Evolutionary conservation across 2,888 invertebrate species (phyloP).

Genomic region (Bhutanitis thaidina): DNA sequence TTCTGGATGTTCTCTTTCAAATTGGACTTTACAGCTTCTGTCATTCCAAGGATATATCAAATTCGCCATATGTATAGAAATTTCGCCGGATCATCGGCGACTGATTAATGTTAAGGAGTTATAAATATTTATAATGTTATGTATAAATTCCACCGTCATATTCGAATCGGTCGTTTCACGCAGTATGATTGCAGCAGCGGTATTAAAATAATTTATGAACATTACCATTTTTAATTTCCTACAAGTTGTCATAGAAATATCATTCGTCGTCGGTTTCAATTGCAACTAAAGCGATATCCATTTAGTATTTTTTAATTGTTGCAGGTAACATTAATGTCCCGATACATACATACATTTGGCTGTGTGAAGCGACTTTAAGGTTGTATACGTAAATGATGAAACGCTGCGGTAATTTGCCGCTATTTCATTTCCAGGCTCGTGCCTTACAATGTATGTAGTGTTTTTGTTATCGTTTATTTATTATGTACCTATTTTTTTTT

Average conservation of each 20-base stretch:
- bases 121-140: neutral
- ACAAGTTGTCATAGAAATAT: too few species aligned
- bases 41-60: constrained; percentile 3
- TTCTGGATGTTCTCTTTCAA: neutral
- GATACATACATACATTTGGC: constrained; percentile 9
- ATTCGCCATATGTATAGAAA: neutral
- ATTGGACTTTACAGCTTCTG: neutral
- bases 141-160: neutral
- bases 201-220: too few species aligned
- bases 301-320: constrained; percentile 8
- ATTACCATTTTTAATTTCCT: too few species aligned
- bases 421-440: constrained; percentile 29
- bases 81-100: neutral
- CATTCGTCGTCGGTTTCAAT: too few species aligned
- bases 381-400: constrained; percentile 12
- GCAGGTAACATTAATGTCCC: constrained; percentile 17
- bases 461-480: constrained; percentile 19
- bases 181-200: neutral
- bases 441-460: constrained; percentile 39
- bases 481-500: constrained; percentile 14
- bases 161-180: constrained; percentile 2
- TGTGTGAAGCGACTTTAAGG: constrained; percentile 15
- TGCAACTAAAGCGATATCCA: neutral
- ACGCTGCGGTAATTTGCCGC: neutral
- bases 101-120: neutral